Conservation (phyloP, 2,797 vertebrate genomes). For the Falco berigora region DNA sequence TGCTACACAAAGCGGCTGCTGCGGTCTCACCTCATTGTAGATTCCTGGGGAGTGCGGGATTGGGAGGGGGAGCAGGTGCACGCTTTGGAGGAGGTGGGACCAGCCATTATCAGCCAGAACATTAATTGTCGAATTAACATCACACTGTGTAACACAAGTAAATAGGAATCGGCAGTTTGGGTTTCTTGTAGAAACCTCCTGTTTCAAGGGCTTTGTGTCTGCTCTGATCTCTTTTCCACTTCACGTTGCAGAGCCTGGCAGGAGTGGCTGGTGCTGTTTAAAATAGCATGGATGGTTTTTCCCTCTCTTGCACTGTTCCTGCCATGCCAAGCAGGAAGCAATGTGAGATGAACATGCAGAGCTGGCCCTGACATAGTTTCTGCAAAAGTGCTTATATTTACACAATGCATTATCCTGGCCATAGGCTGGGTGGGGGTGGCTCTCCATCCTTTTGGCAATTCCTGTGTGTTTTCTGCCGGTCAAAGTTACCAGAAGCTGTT, state of each 20-base stretch:
- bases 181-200: background rate
- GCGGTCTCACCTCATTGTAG: background rate
- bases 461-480: background rate
- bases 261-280: background rate
- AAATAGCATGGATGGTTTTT: background rate
- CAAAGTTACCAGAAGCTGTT: background rate
- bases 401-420: background rate
- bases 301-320: background rate
- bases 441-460: background rate
- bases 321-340: background rate
- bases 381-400: background rate
- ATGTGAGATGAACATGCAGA: background rate
- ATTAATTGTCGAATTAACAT: slow-evolving; percentile 24
- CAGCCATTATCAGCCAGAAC: background rate
- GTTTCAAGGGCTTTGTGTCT: background rate
- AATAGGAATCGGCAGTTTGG: background rate
- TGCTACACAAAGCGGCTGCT: accelerated
- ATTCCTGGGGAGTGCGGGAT: background rate
- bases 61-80: slow-evolving; percentile 48
- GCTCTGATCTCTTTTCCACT: background rate
- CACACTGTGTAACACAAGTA: background rate
- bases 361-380: background rate
- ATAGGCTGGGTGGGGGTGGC: background rate
- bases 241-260: background rate
- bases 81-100: background rate